A percentile compares a stretch with the other conserved stretches of the same genome.
phyloP scores from a whole-genome alignment of 2,113 vertebrate species.

The Etheostoma spectabile region DNA sequence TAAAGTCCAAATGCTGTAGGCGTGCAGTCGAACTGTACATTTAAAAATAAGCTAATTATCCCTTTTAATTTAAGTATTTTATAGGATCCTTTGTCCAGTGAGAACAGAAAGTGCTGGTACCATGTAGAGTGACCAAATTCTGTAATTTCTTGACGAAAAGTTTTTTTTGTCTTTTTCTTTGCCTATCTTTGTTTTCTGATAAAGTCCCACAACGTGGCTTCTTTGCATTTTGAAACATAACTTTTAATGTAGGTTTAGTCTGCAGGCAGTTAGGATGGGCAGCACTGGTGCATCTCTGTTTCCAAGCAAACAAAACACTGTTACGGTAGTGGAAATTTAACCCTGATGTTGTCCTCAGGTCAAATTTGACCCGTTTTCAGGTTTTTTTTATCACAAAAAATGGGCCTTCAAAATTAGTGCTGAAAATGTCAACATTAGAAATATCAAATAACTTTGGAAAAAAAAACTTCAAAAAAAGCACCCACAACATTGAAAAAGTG shows the following conservation, averaged over 20 bases:
- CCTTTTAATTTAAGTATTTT: not conserved
- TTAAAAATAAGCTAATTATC: not conserved
- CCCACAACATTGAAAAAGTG: too few species aligned
- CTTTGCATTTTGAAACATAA: not conserved
- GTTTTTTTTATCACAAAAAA: too few species aligned
- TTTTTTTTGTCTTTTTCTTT: not conserved
- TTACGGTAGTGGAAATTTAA: not conserved
- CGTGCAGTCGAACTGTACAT: not conserved
- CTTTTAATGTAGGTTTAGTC: not conserved
- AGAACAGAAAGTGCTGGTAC: not conserved
- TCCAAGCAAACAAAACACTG: not conserved
- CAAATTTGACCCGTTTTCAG: too few species aligned
- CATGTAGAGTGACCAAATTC: not conserved
- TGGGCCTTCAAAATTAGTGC: too few species aligned
- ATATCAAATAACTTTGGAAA: too few species aligned
- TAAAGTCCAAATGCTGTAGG: not conserved
- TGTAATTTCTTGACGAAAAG: not conserved
- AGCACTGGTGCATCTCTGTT: not conserved
- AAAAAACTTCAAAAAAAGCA: too few species aligned
- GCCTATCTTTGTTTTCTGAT: not conserved
- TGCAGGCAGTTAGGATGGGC: not conserved
- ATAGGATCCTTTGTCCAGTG: not conserved
- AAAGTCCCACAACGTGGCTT: not conserved
- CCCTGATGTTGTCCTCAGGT: too few species aligned
- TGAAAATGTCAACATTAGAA: too few species aligned